phyloP scores from a whole-genome alignment of 2,888 invertebrate genomes.

The Pammene aurita region DNA sequence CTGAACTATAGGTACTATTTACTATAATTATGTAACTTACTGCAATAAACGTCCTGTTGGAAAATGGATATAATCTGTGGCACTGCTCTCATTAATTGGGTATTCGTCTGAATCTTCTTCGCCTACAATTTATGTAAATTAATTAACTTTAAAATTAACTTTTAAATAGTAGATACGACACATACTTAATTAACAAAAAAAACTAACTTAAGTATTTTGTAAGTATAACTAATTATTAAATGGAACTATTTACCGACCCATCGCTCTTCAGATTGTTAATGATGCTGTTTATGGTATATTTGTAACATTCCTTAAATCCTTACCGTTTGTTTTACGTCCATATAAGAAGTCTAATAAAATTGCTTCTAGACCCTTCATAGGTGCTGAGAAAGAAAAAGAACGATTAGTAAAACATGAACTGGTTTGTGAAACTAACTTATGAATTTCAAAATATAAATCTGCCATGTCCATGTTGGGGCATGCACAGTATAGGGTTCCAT shows the following conservation, averaged over 20 bases:
- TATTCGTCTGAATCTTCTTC: not conserved
- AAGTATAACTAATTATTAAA: too few species aligned
- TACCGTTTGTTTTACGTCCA: slow-evolving; percentile 40
- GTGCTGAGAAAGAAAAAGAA: slow-evolving; percentile 48
- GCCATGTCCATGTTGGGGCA: too few species aligned
- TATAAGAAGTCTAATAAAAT: slow-evolving; percentile 47
- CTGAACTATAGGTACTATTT: too few species aligned
- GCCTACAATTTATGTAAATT: not conserved
- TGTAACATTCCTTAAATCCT: slow-evolving; percentile 1
- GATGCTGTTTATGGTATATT: too few species aligned
- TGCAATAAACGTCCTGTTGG: slow-evolving; percentile 54
- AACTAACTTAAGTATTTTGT: too few species aligned
- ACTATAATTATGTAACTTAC: slow-evolving; percentile 43
- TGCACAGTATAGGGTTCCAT: too few species aligned
- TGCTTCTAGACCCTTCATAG: slow-evolving; percentile 44
- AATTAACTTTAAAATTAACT: not conserved
- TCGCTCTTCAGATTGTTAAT: too few species aligned
- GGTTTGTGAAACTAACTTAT: too few species aligned
- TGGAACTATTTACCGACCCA: too few species aligned
- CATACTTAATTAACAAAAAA: too few species aligned
- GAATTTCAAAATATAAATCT: too few species aligned
- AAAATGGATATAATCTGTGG: slow-evolving; percentile 37
- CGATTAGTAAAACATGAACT: not conserved
- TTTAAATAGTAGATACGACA: too few species aligned
- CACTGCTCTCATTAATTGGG: not conserved